phyloP scores from a whole-genome alignment of 2,888 invertebrate genomes.

The Volucella bombylans region DNA sequence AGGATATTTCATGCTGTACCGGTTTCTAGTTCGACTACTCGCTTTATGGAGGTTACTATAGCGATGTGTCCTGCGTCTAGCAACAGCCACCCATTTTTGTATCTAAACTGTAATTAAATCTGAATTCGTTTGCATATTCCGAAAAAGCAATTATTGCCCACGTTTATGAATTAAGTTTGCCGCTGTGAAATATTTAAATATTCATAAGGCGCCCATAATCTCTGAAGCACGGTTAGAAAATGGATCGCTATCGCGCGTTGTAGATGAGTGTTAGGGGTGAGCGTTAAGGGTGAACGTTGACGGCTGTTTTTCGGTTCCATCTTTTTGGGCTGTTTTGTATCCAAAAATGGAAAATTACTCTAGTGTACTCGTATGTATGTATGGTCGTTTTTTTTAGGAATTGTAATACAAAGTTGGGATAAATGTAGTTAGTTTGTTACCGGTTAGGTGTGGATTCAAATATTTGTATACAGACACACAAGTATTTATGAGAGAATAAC shows the following conservation, averaged over 20 bases:
- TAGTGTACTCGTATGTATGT: background rate
- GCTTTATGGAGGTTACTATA: conserved; percentile 4
- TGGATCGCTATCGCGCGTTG: conserved; percentile 51
- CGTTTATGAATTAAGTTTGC: conserved; percentile 72
- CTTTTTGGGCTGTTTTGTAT: conserved; percentile 11
- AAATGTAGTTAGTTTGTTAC: conserved; percentile 3
- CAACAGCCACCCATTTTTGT: conserved; percentile 50
- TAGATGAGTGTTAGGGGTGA: background rate
- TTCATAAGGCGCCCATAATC: conserved; percentile 70
- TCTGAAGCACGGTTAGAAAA: conserved; percentile 66
- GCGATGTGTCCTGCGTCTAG: too few species aligned
- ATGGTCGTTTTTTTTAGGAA: conserved; percentile 1
- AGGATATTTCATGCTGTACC: conserved; percentile 38
- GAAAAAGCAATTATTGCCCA: conserved; percentile 72
- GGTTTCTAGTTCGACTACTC: conserved; percentile 32
- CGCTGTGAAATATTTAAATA: conserved; percentile 70
- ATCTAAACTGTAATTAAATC: conserved; percentile 73
- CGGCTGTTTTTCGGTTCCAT: conserved; percentile 21
- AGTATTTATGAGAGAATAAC: conserved; percentile 16
- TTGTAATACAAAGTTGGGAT: background rate
- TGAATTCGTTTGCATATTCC: conserved; percentile 73
- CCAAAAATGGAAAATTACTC: conserved; percentile 42
- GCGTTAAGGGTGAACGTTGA: conserved; percentile 25
- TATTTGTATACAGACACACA: background rate
- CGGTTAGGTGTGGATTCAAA: background rate